Percentiles rank a stretch among this genome's conserved stretches.
Evolutionary conservation across 2,113 vertebrate species (phyloP).

Genomic region (Chrysemys picta): DNA sequence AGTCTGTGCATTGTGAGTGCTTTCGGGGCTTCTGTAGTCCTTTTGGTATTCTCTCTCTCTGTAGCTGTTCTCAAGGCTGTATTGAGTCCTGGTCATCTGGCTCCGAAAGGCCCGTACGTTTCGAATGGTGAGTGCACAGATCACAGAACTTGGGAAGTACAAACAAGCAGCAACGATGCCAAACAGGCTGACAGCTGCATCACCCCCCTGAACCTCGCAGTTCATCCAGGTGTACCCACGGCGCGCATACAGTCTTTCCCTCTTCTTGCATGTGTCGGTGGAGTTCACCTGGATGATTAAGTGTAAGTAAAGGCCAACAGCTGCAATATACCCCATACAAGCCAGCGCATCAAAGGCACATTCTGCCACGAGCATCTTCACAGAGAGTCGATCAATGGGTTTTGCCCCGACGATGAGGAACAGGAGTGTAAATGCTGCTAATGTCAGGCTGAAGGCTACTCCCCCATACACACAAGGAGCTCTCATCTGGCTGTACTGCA

Average conservation of each 20-base stretch:
- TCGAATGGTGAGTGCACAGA: slow-evolving; percentile 77
- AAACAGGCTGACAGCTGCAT: slow-evolving; percentile 83
- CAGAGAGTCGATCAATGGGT: slow-evolving; percentile 78
- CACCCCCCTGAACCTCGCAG: slow-evolving; percentile 84
- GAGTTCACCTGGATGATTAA: slow-evolving; percentile 85
- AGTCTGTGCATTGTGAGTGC: not conserved
- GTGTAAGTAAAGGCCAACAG: slow-evolving; percentile 88
- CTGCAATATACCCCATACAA: slow-evolving; percentile 73
- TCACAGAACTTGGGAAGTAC: slow-evolving; percentile 72
- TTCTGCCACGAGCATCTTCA: slow-evolving; percentile 76
- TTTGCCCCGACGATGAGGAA: slow-evolving; percentile 85
- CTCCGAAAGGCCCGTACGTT: slow-evolving; percentile 29
- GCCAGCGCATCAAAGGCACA: slow-evolving; percentile 83
- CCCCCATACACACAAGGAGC: slow-evolving; percentile 87
- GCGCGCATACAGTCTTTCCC: slow-evolving; percentile 82
- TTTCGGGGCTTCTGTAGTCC: accelerated
- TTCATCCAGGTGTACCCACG: slow-evolving; percentile 89
- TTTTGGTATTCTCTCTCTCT: not conserved
- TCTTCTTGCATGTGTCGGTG: slow-evolving; percentile 82
- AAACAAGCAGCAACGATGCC: slow-evolving; percentile 80
- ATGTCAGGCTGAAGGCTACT: slow-evolving; percentile 80
- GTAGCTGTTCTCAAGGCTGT: not conserved
- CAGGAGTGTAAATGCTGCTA: slow-evolving; percentile 80
- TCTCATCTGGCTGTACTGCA: slow-evolving; percentile 90
- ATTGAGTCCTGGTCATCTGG: accelerated